These are phyloP conservation scores for Macquaria ambigua DNA, from an alignment of 2,113 vertebrate species.

Conservation along the genomic window DNA sequence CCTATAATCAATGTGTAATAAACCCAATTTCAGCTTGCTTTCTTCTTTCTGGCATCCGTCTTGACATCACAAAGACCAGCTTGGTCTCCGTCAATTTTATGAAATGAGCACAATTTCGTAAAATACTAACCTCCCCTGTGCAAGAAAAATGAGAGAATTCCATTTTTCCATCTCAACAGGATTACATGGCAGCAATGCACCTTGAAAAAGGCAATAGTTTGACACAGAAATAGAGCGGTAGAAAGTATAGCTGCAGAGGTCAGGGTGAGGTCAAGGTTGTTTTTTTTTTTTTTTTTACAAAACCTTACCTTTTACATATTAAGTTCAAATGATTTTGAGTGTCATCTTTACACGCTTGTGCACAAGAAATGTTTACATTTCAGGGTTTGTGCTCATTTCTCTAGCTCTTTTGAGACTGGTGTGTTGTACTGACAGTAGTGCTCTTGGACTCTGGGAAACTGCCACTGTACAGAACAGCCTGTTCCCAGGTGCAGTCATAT, in stretches of 20 bases:
- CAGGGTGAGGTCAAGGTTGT: background rate
- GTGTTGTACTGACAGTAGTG: constrained; percentile 22
- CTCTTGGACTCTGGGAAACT: constrained; percentile 60
- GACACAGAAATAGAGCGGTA: constrained; percentile 5
- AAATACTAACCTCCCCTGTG: constrained; percentile 6
- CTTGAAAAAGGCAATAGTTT: constrained; percentile 13
- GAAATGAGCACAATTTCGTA: constrained; percentile 48
- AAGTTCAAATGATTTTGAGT: background rate
- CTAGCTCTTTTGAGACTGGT: constrained; percentile 2
- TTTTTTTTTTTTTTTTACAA: constrained; percentile 5
- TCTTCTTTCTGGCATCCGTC: background rate
- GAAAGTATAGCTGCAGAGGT: constrained; percentile 5
- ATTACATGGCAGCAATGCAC: constrained; percentile 11
- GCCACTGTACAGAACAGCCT: constrained; percentile 49
- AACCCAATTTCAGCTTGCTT: background rate
- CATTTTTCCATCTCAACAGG: background rate
- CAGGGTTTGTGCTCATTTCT: background rate
- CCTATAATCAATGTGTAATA: background rate
- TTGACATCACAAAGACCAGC: constrained; percentile 21
- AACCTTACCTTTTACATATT: background rate
- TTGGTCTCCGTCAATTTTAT: constrained; percentile 18
- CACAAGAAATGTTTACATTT: background rate
- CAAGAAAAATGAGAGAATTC: constrained; percentile 29
- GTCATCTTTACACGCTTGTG: background rate
- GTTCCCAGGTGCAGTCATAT: constrained; percentile 76